phyloP scores from a whole-genome alignment of 2,888 invertebrate species.

The Automeris io region DNA sequence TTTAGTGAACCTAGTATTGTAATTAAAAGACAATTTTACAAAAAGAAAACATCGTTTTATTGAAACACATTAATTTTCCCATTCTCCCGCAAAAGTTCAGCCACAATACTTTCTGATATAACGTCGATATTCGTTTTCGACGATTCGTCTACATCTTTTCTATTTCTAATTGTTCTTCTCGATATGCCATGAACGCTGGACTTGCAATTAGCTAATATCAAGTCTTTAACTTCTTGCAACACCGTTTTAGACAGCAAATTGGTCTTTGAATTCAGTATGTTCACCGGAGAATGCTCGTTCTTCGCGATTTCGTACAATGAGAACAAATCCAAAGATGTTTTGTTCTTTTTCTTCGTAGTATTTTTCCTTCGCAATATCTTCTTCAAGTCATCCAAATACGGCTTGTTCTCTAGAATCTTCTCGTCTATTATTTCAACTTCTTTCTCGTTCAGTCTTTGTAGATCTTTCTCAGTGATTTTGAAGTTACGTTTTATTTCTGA shows the following conservation, averaged over 20 bases:
- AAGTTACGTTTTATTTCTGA: constrained; percentile 37
- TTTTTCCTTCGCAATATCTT: constrained; percentile 41
- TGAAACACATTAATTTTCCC: constrained; percentile 12
- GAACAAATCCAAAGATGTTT: constrained; percentile 38
- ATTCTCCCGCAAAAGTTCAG: constrained; percentile 32
- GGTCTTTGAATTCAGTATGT: constrained; percentile 30
- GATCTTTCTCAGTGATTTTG: constrained; percentile 36
- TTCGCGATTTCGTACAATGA: constrained; percentile 54
- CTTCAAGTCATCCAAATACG: constrained; percentile 53
- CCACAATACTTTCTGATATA: constrained; percentile 40
- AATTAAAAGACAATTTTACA: constrained; percentile 18
- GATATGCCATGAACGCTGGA: constrained; percentile 50
- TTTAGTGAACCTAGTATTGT: too few relatives aligned
- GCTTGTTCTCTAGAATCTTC: constrained; percentile 46
- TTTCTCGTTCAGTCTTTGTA: constrained; percentile 39
- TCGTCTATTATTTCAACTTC: constrained; percentile 63
- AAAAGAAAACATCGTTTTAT: constrained; percentile 19
- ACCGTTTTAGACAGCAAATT: constrained; percentile 46
- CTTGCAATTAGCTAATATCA: constrained; percentile 41
- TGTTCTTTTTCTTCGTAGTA: constrained; percentile 29
- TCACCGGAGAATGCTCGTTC: constrained; percentile 24
- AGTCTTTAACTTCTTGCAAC: constrained; percentile 47
- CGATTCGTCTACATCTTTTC: constrained; percentile 8
- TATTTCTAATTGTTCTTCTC: constrained; percentile 32
- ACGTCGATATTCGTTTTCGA: constrained; percentile 12